These are phyloP conservation scores for Apogon hyalosoma DNA, from an alignment of 2,797 vertebrate genomes.

Conservation along the genomic window DNA sequence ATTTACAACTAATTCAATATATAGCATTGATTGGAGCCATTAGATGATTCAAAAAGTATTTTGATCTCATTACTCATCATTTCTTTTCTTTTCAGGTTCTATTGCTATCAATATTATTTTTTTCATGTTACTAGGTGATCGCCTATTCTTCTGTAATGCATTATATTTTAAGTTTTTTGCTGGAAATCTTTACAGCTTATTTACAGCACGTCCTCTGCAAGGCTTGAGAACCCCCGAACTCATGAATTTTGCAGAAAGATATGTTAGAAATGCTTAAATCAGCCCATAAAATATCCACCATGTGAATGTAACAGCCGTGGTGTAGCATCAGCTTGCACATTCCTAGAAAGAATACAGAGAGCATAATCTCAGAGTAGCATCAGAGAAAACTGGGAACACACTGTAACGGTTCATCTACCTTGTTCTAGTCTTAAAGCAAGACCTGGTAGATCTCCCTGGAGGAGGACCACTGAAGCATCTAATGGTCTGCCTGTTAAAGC, in stretches of 20 bases:
- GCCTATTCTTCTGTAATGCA: too few relatives aligned
- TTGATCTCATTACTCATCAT: slow-evolving; percentile 3
- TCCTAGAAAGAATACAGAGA: slow-evolving; percentile 15
- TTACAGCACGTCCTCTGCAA: neutral
- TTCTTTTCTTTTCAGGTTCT: neutral
- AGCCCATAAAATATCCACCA: neutral
- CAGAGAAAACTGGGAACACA: slow-evolving; percentile 6
- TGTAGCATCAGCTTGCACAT: neutral
- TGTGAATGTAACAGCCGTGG: neutral
- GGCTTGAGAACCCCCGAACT: neutral
- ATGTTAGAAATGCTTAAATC: slow-evolving; percentile 10
- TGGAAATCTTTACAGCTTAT: too few relatives aligned
- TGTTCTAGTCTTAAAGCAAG: slow-evolving; percentile 17
- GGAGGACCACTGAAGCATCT: slow-evolving; percentile 47
- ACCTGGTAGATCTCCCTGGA: slow-evolving; percentile 11
- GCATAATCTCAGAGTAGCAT: neutral
- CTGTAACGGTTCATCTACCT: slow-evolving; percentile 17
- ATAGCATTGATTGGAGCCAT: slow-evolving; percentile 21
- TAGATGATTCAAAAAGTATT: slow-evolving; percentile 10
- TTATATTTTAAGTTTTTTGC: too few relatives aligned
- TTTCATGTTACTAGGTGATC: too few relatives aligned
- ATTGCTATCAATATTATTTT: neutral
- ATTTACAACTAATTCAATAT: slow-evolving; percentile 4
- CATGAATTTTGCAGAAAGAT: neutral
- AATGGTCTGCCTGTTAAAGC: slow-evolving; percentile 52